Evolutionary conservation across 1,140 invertebrate genomes (phyloP).

Genomic region (Ceratina australensis): DNA sequence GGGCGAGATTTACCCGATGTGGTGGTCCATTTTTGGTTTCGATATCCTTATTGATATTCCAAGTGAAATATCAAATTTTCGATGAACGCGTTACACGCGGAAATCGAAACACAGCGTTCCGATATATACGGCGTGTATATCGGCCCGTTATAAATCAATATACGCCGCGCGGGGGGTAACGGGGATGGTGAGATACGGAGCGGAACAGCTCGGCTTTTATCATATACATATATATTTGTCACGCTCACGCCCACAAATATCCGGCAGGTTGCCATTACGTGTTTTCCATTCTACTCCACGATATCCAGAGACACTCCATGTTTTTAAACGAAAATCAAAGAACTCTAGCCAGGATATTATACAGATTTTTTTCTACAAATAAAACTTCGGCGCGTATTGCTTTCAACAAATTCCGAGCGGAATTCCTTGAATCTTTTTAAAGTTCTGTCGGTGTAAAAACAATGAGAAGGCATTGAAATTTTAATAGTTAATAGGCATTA

Average conservation of each 20-base stretch:
- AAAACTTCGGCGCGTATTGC: too few species aligned
- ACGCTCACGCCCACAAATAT: conserved; percentile 58
- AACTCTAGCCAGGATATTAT: too few species aligned
- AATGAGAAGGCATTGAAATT: too few species aligned
- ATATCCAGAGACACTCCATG: not conserved
- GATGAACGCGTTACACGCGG: conserved; percentile 18
- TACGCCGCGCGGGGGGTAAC: not conserved
- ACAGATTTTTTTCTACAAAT: too few species aligned
- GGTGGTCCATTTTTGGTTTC: conserved; percentile 16
- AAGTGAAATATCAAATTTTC: conserved; percentile 31
- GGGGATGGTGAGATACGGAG: conserved; percentile 45
- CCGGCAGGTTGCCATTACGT: conserved; percentile 57
- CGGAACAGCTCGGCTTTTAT: conserved; percentile 54
- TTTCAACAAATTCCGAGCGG: too few species aligned
- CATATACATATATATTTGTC: conserved; percentile 58
- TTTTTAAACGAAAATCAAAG: too few species aligned
- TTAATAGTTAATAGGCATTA: too few species aligned
- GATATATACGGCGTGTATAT: conserved; percentile 30
- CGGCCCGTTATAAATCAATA: conserved; percentile 60
- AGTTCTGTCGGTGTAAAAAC: too few species aligned
- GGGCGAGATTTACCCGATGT: too few species aligned
- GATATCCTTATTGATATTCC: conserved; percentile 14
- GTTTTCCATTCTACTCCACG: conserved; percentile 54
- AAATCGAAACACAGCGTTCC: conserved; percentile 48
- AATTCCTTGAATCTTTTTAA: too few species aligned